Percentiles rank a stretch among this genome's conserved stretches.
These are phyloP conservation scores for Lucifuga dentata DNA, from an alignment of 2,113 vertebrate species.

Conservation along the genomic window DNA sequence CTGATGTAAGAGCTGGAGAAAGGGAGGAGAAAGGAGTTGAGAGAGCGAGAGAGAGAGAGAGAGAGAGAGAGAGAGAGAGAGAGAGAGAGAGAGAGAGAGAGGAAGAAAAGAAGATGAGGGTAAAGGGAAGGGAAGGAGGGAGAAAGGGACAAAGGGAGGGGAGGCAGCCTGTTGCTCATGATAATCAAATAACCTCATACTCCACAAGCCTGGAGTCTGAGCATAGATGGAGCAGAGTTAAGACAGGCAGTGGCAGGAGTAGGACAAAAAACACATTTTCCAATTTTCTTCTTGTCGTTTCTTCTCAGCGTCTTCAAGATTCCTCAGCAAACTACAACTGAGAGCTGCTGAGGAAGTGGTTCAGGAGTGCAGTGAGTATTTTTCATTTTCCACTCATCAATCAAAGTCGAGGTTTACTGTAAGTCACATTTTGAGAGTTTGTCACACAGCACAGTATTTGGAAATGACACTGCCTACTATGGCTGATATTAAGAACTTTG, in stretches of 20 bases:
- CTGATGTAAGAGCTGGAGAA: conserved; percentile 81
- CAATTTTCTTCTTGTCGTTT: conserved; percentile 1
- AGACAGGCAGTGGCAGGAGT: conserved; percentile 25
- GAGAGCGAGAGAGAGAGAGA: conserved; percentile 22
- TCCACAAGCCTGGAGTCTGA: conserved; percentile 56
- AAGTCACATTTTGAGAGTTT: conserved; percentile 21
- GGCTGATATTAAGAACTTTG: background rate
- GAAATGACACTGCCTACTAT: background rate
- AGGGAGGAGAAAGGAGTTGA: conserved; percentile 35
- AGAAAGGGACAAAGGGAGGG: conserved; percentile 26
- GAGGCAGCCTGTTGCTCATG: conserved; percentile 83
- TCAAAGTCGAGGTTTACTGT: conserved; percentile 5
- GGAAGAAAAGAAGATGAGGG: conserved; percentile 11
- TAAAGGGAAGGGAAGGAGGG: conserved; percentile 17
- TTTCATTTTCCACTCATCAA: background rate
- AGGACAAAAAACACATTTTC: conserved; percentile 22
- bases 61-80: conserved; percentile 39
- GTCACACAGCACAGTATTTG: background rate
- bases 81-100: too few species aligned
- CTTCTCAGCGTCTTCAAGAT: background rate
- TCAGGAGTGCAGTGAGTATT: conserved; percentile 67
- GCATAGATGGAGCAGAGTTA: conserved; percentile 62
- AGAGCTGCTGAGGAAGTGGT: conserved; percentile 24
- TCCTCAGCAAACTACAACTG: conserved; percentile 13
- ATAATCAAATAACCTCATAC: conserved; percentile 69